Evolutionary conservation across 2,888 invertebrate genomes (phyloP).

Genomic region (Myathropa florea): DNA sequence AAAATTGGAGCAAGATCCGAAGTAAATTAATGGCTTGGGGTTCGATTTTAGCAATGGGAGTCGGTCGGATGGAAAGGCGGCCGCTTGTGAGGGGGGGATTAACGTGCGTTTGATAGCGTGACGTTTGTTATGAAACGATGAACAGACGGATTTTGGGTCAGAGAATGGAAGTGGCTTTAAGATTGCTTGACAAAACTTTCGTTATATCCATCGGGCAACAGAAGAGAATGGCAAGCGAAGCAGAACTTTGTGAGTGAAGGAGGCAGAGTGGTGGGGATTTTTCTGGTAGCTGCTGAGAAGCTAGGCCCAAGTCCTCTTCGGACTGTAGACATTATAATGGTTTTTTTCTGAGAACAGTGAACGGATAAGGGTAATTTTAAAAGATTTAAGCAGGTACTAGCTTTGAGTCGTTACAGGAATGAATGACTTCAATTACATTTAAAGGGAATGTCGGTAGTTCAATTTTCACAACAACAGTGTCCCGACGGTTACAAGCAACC

Average conservation of each 20-base stretch:
- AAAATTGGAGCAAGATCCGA: slow-evolving; percentile 2
- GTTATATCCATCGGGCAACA: background rate
- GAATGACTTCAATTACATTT: too few relatives aligned
- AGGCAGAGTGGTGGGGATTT: background rate
- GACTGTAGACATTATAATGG: too few relatives aligned
- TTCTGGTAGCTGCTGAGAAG: too few relatives aligned
- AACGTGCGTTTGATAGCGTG: background rate
- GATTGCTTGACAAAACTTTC: background rate
- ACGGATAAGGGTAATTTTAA: too few relatives aligned
- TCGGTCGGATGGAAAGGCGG: background rate
- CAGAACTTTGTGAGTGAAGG: background rate
- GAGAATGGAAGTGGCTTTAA: background rate
- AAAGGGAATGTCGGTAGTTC: too few relatives aligned
- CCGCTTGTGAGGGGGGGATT: background rate
- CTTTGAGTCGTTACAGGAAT: too few relatives aligned
- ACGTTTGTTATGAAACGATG: background rate
- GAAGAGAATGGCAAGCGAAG: background rate
- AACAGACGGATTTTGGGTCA: background rate
- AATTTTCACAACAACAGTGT: too few relatives aligned
- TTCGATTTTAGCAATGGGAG: background rate
- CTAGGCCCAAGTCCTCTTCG: too few relatives aligned
- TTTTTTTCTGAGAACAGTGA: too few relatives aligned
- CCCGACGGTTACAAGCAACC: too few relatives aligned
- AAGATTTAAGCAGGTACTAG: too few relatives aligned
- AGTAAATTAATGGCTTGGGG: background rate